phyloP scores from a whole-genome alignment of 2,888 invertebrate genomes.

The Drosophila merina region DNA sequence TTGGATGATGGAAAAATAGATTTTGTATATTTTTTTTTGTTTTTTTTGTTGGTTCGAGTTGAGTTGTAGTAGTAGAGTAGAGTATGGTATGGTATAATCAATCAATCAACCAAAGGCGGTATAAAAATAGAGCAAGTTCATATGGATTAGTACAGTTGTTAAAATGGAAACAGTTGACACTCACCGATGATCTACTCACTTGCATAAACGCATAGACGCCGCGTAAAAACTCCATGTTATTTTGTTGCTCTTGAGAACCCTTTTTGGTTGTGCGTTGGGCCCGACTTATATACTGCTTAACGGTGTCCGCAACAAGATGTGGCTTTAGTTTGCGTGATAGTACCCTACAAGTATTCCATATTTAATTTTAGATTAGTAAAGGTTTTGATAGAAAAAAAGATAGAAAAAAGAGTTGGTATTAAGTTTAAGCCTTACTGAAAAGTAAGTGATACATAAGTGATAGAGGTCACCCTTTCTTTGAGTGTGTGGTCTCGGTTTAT shows the following conservation, averaged over 20 bases:
- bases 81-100: conserved; percentile 51
- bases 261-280: conserved; percentile 83
- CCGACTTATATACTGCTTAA: conserved; percentile 84
- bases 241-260: conserved; percentile 83
- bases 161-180: conserved; percentile 83
- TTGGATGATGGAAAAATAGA: conserved; percentile 25
- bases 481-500: conserved; percentile 16
- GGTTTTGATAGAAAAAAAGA: too few species aligned
- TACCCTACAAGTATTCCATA: conserved; percentile 68
- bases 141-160: conserved; percentile 84
- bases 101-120: conserved; percentile 76
- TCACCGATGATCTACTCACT: conserved; percentile 85
- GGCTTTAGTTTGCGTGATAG: conserved; percentile 84
- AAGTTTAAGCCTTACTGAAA: too few species aligned
- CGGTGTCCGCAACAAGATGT: conserved; percentile 84
- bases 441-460: too few species aligned
- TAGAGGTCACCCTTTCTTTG: not conserved
- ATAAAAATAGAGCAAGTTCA: conserved; percentile 82
- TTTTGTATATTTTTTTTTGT: conserved; percentile 17
- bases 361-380: not conserved
- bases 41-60: conserved; percentile 26
- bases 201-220: conserved; percentile 85
- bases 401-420: too few species aligned
- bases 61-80: conserved; percentile 46
- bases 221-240: conserved; percentile 85